A percentile compares a stretch with the other conserved stretches of the same genome.
Conservation (phyloP, 2,113 vertebrate genomes). For the Haemorhous mexicanus region DNA sequence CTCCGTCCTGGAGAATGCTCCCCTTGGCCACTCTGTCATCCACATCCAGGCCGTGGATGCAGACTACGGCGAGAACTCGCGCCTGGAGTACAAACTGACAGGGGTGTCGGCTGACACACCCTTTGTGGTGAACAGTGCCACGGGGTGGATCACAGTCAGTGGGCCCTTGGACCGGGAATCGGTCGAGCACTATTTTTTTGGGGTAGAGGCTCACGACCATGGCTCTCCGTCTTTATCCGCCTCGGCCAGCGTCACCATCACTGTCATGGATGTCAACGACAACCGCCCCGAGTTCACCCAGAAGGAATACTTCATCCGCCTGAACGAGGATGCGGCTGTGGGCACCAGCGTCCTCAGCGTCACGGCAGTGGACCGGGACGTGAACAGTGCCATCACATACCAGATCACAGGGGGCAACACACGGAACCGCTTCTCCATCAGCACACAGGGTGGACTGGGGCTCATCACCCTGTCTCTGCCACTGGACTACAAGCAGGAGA, state of each 20-base stretch:
- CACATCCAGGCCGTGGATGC: conserved; percentile 98
- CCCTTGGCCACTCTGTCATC: conserved; percentile 93
- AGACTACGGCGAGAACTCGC: conserved; percentile 89
- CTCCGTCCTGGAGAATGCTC: conserved; percentile 91
- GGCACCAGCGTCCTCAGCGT: conserved; percentile 92
- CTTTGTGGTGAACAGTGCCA: conserved; percentile 93
- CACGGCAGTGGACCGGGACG: conserved; percentile 91
- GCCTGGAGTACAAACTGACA: conserved; percentile 90
- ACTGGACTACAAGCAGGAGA: conserved; percentile 97
- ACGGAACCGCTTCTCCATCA: conserved; percentile 95
- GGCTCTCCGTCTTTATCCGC: conserved; percentile 89
- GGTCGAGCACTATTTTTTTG: conserved; percentile 93
- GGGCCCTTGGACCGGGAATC: conserved; percentile 93
- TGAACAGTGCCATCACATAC: conserved; percentile 96
- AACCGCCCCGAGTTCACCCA: conserved; percentile 94
- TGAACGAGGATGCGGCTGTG: conserved; percentile 92
- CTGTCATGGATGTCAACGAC: conserved; percentile 96
- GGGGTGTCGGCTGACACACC: conserved; percentile 86
- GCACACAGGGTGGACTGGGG: conserved; percentile 88
- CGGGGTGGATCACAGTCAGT: conserved; percentile 94
- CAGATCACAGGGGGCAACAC: conserved; percentile 98
- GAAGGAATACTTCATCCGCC: conserved; percentile 90
- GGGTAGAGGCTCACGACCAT: conserved; percentile 93
- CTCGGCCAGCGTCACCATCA: conserved; percentile 94
- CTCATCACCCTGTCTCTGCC: conserved; percentile 92